These are phyloP conservation scores for Cryptomyrus ogoouensis DNA, from an alignment of 2,113 vertebrate species.

Conservation along the genomic window DNA sequence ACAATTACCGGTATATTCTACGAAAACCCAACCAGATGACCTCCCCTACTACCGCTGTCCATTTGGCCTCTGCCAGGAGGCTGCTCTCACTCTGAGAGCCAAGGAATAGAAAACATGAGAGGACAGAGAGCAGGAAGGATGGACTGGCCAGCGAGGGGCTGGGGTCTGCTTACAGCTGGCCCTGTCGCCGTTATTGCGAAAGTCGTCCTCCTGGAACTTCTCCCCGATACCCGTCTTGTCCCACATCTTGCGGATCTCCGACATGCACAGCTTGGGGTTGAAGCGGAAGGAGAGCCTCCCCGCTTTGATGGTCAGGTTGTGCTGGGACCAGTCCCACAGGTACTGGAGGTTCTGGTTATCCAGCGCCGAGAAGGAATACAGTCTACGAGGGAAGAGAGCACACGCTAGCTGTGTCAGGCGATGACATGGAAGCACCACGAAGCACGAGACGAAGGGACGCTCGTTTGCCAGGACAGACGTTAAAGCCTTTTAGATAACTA, in stretches of 20 bases:
- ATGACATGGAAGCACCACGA: background rate
- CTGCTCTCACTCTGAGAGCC: background rate
- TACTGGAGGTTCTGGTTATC: conserved; percentile 96
- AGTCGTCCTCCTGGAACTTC: conserved; percentile 75
- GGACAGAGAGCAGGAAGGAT: background rate
- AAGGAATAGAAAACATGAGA: background rate
- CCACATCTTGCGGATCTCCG: conserved; percentile 95
- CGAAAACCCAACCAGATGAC: background rate
- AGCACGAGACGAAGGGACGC: background rate
- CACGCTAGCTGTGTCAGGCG: background rate
- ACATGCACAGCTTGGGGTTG: conserved; percentile 89
- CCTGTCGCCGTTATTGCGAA: conserved; percentile 84
- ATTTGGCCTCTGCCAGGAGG: background rate
- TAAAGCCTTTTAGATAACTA: background rate
- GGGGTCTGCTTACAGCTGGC: conserved; percentile 82
- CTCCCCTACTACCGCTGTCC: background rate
- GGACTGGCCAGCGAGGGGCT: background rate
- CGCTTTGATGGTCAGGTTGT: conserved; percentile 83
- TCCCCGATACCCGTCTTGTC: conserved; percentile 77
- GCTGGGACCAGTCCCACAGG: conserved; percentile 95
- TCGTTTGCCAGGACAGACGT: background rate
- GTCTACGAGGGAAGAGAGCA: conserved; percentile 50
- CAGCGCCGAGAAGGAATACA: conserved; percentile 84
- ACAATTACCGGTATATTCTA: background rate
- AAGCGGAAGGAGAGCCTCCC: conserved; percentile 87